A percentile compares a stretch with the other conserved stretches of the same genome.
Evolutionary conservation across 1,140 invertebrate species (phyloP).

Genomic region (Drosophila equinoxialis): DNA sequence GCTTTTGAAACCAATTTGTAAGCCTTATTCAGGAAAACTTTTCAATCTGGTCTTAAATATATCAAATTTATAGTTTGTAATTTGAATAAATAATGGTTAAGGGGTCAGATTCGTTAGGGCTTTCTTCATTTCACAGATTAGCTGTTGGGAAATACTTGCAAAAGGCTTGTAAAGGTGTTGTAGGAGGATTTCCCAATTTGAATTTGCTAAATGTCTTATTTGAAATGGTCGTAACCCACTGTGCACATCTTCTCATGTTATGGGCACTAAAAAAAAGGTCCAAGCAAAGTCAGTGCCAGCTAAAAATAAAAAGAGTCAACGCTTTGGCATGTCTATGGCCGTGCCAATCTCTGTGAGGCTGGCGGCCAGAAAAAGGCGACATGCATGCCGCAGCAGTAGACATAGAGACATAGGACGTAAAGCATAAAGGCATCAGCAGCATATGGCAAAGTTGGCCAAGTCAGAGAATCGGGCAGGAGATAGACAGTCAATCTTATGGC

Average conservation of each 20-base stretch:
- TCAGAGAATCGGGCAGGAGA: slow-evolving; percentile 47
- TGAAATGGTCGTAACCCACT: slow-evolving; percentile 17
- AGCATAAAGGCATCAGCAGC: slow-evolving; percentile 68
- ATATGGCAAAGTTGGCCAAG: slow-evolving; percentile 54
- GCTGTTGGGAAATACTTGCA: no score
- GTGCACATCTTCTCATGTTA: slow-evolving; percentile 33
- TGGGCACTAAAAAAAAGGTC: slow-evolving; percentile 17
- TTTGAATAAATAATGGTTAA: no score
- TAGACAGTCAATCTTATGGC: slow-evolving; percentile 78
- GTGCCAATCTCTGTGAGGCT: slow-evolving; percentile 53
- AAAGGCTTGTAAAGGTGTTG: no score
- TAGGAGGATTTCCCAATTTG: no score
- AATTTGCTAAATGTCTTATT: no score
- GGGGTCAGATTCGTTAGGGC: no score
- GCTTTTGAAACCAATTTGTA: no score
- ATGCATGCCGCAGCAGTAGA: slow-evolving; percentile 63
- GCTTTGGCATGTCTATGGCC: slow-evolving; percentile 72
- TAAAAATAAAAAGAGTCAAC: slow-evolving; percentile 81
- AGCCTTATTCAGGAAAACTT: no score
- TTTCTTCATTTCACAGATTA: no score
- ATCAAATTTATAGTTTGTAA: no score
- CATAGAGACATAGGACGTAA: slow-evolving; percentile 51
- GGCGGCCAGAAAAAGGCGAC: slow-evolving; percentile 67
- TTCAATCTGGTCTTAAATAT: no score
- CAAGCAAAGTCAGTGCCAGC: slow-evolving; percentile 65